These are phyloP conservation scores for Belgica antarctica DNA, from an alignment of 2,888 invertebrate species.

Conservation along the genomic window DNA sequence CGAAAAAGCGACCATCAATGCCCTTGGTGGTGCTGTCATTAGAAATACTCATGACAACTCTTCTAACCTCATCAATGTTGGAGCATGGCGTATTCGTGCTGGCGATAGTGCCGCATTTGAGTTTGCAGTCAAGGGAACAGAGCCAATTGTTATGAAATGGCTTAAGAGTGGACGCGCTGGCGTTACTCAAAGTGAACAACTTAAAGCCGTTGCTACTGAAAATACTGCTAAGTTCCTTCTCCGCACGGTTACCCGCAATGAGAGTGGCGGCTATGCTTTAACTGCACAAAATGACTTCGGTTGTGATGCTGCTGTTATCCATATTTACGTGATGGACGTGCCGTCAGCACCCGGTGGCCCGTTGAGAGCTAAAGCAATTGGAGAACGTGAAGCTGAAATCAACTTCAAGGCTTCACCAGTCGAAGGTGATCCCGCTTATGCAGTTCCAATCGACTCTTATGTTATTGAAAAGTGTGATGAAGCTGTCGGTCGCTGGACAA, in stretches of 20 bases:
- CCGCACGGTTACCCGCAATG: conserved; percentile 74
- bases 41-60: conserved; percentile 40
- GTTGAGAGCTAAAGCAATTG: conserved; percentile 83
- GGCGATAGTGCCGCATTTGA: conserved; percentile 87
- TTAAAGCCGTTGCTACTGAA: conserved; percentile 77
- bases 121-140: conserved; percentile 87
- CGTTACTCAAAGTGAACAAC: conserved; percentile 68
- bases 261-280: conserved; percentile 88
- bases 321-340: conserved; percentile 83
- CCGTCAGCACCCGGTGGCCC: conserved; percentile 91
- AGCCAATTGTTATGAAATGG: conserved; percentile 93
- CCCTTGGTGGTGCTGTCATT: conserved; percentile 38
- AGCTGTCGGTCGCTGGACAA: conserved; percentile 88
- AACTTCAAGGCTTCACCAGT: conserved; percentile 91
- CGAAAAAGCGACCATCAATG: conserved; percentile 36
- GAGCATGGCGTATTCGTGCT: conserved; percentile 69
- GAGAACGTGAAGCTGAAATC: conserved; percentile 72
- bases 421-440: conserved; percentile 78
- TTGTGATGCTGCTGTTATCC: conserved; percentile 90
- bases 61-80: conserved; percentile 76
- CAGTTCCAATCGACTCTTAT: conserved; percentile 89
- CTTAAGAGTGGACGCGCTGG: conserved; percentile 72
- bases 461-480: conserved; percentile 95
- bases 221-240: conserved; percentile 83
- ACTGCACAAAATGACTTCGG: conserved; percentile 92